Conservation (phyloP, 2,888 invertebrate species). For the Panopea generosa region DNA sequence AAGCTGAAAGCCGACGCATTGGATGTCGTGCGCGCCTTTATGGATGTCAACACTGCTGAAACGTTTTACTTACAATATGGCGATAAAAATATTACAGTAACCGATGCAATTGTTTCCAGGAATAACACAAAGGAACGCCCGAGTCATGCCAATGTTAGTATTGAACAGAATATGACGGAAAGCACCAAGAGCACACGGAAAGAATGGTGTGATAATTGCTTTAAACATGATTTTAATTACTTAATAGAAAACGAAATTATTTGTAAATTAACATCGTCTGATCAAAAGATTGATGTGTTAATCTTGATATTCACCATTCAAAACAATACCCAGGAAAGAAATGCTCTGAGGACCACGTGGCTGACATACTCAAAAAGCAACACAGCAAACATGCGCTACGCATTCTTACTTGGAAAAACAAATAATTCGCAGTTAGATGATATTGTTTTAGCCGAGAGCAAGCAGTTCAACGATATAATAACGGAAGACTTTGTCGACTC, state of each 20-base stretch:
- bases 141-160: no score
- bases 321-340: constrained; percentile 34
- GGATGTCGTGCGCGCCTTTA: no score
- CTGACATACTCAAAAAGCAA: constrained; percentile 47
- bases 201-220: constrained; percentile 49
- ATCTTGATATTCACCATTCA: constrained; percentile 54
- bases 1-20: no score
- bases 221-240: constrained; percentile 61
- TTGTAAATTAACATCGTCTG: constrained; percentile 21
- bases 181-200: constrained; percentile 5
- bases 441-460: constrained; percentile 40
- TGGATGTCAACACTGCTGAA: no score
- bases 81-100: no score
- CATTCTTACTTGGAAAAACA: constrained; percentile 42
- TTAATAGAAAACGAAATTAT: constrained; percentile 55
- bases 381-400: constrained; percentile 28
- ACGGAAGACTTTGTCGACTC: constrained; percentile 64
- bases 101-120: no score
- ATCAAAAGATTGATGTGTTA: constrained; percentile 41
- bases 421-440: background rate
- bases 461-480: constrained; percentile 51
- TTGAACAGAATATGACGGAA: no score
- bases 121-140: no score
- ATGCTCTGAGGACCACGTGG: constrained; percentile 61
- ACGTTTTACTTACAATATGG: no score